phyloP scores from a whole-genome alignment of 2,113 vertebrate genomes.

The Entomyzon cyanotis region DNA sequence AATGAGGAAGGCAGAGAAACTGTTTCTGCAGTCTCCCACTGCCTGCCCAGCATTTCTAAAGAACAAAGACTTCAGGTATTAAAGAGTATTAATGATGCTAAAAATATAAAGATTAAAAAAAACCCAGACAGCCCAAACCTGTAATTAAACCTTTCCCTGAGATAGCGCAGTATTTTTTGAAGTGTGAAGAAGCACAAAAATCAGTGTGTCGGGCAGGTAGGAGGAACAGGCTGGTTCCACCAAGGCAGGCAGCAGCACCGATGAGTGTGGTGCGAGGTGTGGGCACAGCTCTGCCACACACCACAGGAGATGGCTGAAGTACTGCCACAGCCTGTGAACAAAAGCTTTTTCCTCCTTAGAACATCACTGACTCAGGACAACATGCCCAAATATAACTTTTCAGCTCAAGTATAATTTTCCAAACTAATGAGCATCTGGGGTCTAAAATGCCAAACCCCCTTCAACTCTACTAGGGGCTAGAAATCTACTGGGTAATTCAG shows the following conservation, averaged over 20 bases:
- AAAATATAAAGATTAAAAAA: background rate
- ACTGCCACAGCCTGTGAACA: background rate
- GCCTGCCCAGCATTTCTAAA: background rate
- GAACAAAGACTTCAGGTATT: background rate
- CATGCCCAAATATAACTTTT: background rate
- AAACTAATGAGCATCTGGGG: background rate
- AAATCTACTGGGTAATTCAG: background rate
- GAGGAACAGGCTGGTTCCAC: background rate
- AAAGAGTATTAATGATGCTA: background rate
- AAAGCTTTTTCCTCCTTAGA: background rate
- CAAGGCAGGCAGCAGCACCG: background rate
- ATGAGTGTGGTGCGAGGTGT: background rate
- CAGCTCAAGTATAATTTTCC: background rate
- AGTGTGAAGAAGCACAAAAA: background rate
- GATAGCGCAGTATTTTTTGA: background rate
- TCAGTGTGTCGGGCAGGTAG: background rate
- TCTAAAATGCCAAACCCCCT: background rate
- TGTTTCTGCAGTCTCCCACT: background rate
- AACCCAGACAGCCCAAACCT: background rate
- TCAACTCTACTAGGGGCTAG: background rate
- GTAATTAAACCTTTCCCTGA: conserved; percentile 1
- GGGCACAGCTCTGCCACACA: background rate
- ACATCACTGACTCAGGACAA: background rate
- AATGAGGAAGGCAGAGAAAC: background rate
- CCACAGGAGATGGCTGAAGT: background rate